Conservation (phyloP, 2,797 vertebrate genomes). For the Characodon lateralis region DNA sequence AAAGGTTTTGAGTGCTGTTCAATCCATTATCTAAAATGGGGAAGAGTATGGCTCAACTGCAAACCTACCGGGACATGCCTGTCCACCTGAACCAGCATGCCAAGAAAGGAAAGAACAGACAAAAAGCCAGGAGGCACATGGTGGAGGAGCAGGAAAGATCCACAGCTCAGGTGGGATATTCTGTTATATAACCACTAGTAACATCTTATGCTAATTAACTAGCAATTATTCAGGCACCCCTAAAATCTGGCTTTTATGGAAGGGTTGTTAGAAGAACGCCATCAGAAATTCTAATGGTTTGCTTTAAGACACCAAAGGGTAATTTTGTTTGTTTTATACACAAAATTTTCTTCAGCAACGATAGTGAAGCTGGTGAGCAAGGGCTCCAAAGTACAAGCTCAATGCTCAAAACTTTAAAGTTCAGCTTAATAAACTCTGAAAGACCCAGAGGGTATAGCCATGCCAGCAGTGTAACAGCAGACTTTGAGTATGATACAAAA, state of each 20-base stretch:
- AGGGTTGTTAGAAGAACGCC: too few relatives aligned
- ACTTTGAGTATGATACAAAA: constrained; percentile 71
- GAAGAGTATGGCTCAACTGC: too few relatives aligned
- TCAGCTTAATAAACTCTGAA: constrained; percentile 71
- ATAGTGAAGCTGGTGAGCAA: constrained; percentile 4
- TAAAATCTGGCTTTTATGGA: too few relatives aligned
- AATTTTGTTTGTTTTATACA: too few relatives aligned
- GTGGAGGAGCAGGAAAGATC: not conserved
- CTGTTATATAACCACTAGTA: not conserved
- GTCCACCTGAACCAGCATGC: not conserved
- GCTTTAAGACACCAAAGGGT: too few relatives aligned
- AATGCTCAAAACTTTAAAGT: constrained; percentile 65
- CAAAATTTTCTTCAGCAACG: too few relatives aligned
- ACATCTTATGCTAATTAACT: not conserved
- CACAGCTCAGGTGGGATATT: not conserved
- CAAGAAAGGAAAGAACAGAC: not conserved
- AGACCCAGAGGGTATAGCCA: constrained; percentile 68
- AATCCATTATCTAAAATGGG: too few relatives aligned
- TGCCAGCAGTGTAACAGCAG: constrained; percentile 61
- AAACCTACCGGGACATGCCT: too few relatives aligned
- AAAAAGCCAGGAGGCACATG: not conserved
- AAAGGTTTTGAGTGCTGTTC: too few relatives aligned
- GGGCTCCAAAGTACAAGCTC: constrained; percentile 37
- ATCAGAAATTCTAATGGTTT: too few relatives aligned
- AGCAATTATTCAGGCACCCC: too few relatives aligned